phyloP scores from a whole-genome alignment of 92 coral and sea anemone species.

The Epizoanthus rinbou region DNA sequence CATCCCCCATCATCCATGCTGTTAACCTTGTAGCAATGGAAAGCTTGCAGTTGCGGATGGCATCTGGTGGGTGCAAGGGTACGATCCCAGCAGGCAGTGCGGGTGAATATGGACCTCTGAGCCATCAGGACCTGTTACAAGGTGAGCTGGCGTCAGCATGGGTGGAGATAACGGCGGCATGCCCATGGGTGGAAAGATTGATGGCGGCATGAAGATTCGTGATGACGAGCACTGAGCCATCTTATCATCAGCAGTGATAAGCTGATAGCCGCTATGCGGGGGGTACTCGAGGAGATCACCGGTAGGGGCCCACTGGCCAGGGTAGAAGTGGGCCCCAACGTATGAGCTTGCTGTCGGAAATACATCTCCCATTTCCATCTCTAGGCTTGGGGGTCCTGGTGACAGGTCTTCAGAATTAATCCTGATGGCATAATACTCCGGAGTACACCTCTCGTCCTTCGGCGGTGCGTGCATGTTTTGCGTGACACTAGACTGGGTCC shows the following conservation, averaged over 20 bases:
- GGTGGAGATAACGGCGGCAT: slow-evolving; percentile 76
- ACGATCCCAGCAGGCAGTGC: slow-evolving; percentile 84
- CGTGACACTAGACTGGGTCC: background rate
- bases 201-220: slow-evolving; percentile 90
- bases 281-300: slow-evolving; percentile 33
- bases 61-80: slow-evolving; percentile 68
- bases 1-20: background rate
- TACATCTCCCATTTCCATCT: slow-evolving; percentile 42
- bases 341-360: slow-evolving; percentile 36
- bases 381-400: slow-evolving; percentile 31
- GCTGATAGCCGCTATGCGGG: slow-evolving; percentile 46
- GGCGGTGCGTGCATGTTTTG: background rate
- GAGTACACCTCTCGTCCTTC: slow-evolving; percentile 13
- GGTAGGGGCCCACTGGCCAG: slow-evolving; percentile 19
- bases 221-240: slow-evolving; percentile 72
- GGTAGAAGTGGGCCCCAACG: slow-evolving; percentile 30
- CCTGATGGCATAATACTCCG: slow-evolving; percentile 25
- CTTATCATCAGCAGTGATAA: slow-evolving; percentile 43
- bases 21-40: slow-evolving; percentile 34
- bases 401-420: slow-evolving; percentile 18
- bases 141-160: slow-evolving; percentile 63
- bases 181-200: slow-evolving; percentile 76
- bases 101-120: slow-evolving; percentile 81
- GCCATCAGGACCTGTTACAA: slow-evolving; percentile 75
- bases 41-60: slow-evolving; percentile 36